Conservation (phyloP, 2,888 invertebrate genomes). For the Eupithecia dodoneata region DNA sequence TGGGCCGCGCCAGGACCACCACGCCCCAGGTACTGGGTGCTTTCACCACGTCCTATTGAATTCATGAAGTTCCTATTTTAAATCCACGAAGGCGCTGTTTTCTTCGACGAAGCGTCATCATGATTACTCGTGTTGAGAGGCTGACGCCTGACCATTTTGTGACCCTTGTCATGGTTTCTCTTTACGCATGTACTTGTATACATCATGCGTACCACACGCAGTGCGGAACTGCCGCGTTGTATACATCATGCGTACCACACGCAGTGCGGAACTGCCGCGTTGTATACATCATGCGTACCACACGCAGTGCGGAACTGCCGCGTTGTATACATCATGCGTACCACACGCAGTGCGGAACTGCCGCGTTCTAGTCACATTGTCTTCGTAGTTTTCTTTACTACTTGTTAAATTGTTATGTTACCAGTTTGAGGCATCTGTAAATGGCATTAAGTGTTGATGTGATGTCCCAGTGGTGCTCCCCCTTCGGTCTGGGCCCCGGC, state of each 20-base stretch:
- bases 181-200: no score
- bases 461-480: constrained; percentile 90
- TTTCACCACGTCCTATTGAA: background rate
- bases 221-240: no score
- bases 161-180: no score
- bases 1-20: constrained; percentile 87
- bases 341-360: no score
- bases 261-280: no score
- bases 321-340: no score
- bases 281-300: no score
- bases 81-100: background rate
- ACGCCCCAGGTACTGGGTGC: constrained; percentile 65
- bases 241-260: no score
- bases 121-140: background rate
- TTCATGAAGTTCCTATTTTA: background rate
- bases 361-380: background rate
- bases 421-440: background rate
- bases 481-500: constrained; percentile 93
- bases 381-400: background rate
- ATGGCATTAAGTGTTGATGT: background rate
- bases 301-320: no score
- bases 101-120: background rate
- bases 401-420: background rate
- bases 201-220: no score
- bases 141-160: no score